phyloP scores from a whole-genome alignment of 2,113 vertebrate species.

The Anguilla rostrata region DNA sequence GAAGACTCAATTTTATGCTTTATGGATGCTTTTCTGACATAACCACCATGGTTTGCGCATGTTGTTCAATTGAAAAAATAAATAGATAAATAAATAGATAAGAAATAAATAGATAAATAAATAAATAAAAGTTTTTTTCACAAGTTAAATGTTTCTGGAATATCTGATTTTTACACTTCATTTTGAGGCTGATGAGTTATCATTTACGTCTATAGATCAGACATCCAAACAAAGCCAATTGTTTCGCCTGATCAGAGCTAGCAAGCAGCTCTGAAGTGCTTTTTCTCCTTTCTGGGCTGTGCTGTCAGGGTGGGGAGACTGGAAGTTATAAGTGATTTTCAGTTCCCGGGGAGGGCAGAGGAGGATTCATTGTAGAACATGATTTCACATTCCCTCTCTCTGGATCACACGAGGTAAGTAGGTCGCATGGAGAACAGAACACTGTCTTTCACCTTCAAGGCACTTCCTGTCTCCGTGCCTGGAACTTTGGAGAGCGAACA shows the following conservation, averaged over 20 bases:
- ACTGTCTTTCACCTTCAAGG: neutral
- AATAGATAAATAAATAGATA: neutral
- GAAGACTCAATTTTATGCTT: too few species aligned
- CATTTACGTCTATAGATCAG: neutral
- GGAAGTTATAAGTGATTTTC: neutral
- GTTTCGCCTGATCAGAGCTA: neutral
- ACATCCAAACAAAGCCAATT: neutral
- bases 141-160: neutral
- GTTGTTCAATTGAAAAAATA: too few species aligned
- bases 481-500: neutral
- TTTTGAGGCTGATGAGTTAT: neutral
- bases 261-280: neutral
- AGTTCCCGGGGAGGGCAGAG: neutral
- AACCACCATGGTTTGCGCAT: too few species aligned
- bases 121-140: neutral
- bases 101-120: too few species aligned
- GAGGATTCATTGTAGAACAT: constrained; percentile 12
- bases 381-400: constrained; percentile 9
- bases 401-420: neutral
- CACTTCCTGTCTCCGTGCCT: neutral
- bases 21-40: too few species aligned
- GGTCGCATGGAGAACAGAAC: neutral
- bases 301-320: neutral
- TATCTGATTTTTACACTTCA: neutral
- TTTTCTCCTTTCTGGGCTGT: neutral